phyloP scores from a whole-genome alignment of 2,113 vertebrate genomes.

The Rhinogobius similis region DNA sequence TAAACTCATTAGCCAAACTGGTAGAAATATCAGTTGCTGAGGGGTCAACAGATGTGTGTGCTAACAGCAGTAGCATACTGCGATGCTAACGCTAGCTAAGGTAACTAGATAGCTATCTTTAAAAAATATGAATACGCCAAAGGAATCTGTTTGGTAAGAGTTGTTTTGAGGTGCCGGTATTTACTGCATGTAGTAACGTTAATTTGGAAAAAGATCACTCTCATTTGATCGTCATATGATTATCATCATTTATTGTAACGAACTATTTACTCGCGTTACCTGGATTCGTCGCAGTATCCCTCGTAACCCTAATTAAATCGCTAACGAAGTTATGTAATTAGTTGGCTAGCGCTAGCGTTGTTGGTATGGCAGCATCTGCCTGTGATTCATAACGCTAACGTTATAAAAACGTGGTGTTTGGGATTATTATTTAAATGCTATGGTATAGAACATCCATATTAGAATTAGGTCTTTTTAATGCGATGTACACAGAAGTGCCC shows the following conservation, averaged over 20 bases:
- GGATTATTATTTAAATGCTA: too few relatives aligned
- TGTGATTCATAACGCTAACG: too few relatives aligned
- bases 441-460: neutral
- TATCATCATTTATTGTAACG: neutral
- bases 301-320: neutral
- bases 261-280: neutral
- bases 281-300: neutral
- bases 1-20: neutral
- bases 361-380: too few relatives aligned
- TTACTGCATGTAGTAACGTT: neutral
- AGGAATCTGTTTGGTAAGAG: neutral
- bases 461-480: neutral
- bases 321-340: too few relatives aligned
- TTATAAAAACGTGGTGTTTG: neutral
- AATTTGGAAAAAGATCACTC: neutral
- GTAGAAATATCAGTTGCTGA: neutral
- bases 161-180: neutral
- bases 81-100: conserved; percentile 11
- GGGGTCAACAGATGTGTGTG: conserved; percentile 31
- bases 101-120: conserved; percentile 18
- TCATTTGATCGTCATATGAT: neutral
- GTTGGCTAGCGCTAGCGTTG: too few relatives aligned
- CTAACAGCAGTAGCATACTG: conserved; percentile 38
- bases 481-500: too few relatives aligned
- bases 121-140: neutral